Percentiles rank a stretch among this genome's conserved stretches.
These are phyloP conservation scores for Sesia apiformis DNA, from an alignment of 2,888 invertebrate species.

Conservation along the genomic window DNA sequence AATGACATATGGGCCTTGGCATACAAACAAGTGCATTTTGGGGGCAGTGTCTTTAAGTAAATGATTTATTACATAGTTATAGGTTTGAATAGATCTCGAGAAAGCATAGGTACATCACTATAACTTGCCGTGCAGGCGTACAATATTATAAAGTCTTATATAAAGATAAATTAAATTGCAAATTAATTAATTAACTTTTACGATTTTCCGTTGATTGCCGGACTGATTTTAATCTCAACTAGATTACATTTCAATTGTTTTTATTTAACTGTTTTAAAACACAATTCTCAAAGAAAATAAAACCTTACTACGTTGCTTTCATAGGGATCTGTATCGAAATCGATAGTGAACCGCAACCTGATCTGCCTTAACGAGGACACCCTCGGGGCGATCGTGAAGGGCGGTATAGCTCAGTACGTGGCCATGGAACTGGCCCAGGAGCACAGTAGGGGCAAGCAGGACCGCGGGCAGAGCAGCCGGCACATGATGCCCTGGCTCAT, in stretches of 20 bases:
- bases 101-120: no score
- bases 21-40: no score
- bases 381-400: constrained; percentile 95
- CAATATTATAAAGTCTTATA: no score
- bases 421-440: constrained; percentile 95
- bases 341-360: constrained; percentile 67
- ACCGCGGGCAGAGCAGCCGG: constrained; percentile 20
- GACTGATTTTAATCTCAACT: no score
- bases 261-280: not conserved
- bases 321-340: constrained; percentile 66
- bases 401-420: constrained; percentile 93
- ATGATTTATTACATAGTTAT: no score
- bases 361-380: constrained; percentile 94
- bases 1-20: no score
- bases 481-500: constrained; percentile 87
- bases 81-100: no score
- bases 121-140: no score
- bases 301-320: not conserved
- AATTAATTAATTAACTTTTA: no score
- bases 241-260: not conserved
- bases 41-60: no score
- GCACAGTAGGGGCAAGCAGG: constrained; percentile 82
- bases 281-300: not conserved
- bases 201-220: no score
- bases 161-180: no score